Evolutionary conservation across 2,113 vertebrate species (phyloP), one percentile per base, ranked within the genome.

Genomic region (Sinocyclocheilus rhinocerous): DNA sequence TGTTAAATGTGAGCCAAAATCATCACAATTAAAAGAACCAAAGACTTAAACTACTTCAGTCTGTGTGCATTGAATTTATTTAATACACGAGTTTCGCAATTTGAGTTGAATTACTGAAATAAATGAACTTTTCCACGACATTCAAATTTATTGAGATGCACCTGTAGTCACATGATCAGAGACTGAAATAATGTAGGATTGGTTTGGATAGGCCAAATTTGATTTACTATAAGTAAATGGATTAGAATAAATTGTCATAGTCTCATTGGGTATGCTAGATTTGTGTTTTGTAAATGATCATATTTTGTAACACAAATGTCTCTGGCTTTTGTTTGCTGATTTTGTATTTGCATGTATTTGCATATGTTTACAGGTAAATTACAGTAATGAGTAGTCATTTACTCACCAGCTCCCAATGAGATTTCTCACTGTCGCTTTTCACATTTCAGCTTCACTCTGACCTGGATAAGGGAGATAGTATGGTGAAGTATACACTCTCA

Each of bases 401-500:
- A 63, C 59, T 52, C 80, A 55, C 8, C 24, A 15, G 3, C 26
- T 29, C 10, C 22, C 15, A 45, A 18, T 52, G 0, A 67, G 61
- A 45, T 69, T 55, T 82, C 20, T 42, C n/a, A 45, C n/a, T 69
- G 6, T 72, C n/a, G 16, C 33, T 26, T 78, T 55, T 81, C 13
- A 81, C 52, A 20, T 85, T 87, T 45, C 92, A 99, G 97, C 96
- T 99, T 76, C 97, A 99, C 92, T 96, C 97, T 73, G 97, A 98
- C 93, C 92, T 97, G 96, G 97, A 99, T 93, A 96, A 95, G 22
- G 97, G 96, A 89, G 95, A 96, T 79, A 96, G 94, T 48, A 94
- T 92, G 75, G 97, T 98, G 83, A 97, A 96, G 90, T 99, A 99
- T 12, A 98, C 96, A 2, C 96, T 99, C 83, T 96, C 96, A 11